These are phyloP conservation scores for Aselliscus stoliczkanus DNA, from an alignment of 2,797 vertebrate species.

Conservation along the genomic window DNA sequence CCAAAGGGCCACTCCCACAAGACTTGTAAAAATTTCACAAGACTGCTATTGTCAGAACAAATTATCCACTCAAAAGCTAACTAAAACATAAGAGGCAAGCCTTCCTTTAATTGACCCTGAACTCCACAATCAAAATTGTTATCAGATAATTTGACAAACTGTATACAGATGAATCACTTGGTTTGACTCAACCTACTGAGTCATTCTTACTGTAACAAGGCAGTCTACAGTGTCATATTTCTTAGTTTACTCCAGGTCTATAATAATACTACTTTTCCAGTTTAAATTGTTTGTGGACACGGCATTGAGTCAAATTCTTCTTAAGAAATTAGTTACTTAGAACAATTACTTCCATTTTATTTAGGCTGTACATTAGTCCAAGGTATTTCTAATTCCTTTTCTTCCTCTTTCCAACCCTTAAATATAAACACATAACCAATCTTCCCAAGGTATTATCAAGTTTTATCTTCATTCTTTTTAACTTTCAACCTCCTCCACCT, in stretches of 20 bases:
- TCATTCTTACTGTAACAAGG: slow-evolving; percentile 77
- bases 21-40: neutral
- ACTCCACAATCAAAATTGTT: slow-evolving; percentile 70
- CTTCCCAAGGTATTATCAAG: neutral
- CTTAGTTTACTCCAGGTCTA: neutral
- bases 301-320: slow-evolving; percentile 32
- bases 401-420: neutral
- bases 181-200: slow-evolving; percentile 71
- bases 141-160: slow-evolving; percentile 63
- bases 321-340: neutral
- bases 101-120: slow-evolving; percentile 31
- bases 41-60: neutral
- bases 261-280: neutral
- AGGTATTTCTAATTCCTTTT: neutral
- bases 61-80: neutral
- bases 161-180: slow-evolving; percentile 69
- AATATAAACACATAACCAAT: neutral
- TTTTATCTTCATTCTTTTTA: neutral
- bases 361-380: neutral
- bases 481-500: neutral
- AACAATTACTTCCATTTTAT: slow-evolving; percentile 9
- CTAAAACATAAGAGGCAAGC: slow-evolving; percentile 49
- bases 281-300: neutral
- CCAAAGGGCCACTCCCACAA: neutral
- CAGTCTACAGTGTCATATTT: slow-evolving; percentile 37